Base-by-base conservation (phyloP, 2,888 invertebrate genomes). In the Amphimallon solstitiale region DNA sequence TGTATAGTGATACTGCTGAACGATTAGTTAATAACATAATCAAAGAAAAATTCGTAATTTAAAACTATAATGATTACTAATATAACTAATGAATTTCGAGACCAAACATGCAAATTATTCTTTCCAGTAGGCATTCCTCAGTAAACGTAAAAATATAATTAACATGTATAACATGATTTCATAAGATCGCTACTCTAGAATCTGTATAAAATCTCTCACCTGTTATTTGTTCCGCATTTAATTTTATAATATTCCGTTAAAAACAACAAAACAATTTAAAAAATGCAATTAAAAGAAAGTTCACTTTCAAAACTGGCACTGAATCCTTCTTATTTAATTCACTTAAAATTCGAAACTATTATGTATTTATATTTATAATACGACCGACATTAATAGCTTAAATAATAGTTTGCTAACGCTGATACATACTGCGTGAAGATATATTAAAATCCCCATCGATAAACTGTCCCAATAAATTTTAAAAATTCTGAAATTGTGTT, bases 401-500 rank as follows among this genome's bases (percentile, higher is more conserved):
- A 29, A 29, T 29, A 5, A 3, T 29, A 29, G 9, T 29, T 29
- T 3, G 1, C 6, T 29, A 9, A 3, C 29, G 7, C 2, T 29
- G n/a, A 29, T 5, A 5, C 1, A 29, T 9, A 43, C 14, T n/a
- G 2, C 6, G 5, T 2, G 2, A 14, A 45, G 12, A 49, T 21
- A 29, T 23, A 29, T 19, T 5, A 14, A 23, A 14, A 29, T 23
- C 14, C 17, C 19, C 19, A 19, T 19, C 35, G 9, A 6, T 10
- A 37, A 10, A 37, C 12, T 10, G 19, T 12, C n/a, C 21, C 29
- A 59, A 59, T 59, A 59, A 15, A 43, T 59, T 56, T 19, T 40
- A 56, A 56, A 12, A 45, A 45, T 45, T 29, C 29, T 29, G 9
- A 40, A 43, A 38, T 14, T 38, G 54, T 40, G 37, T 21, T 56